These are phyloP conservation scores for Hydrozoanthus tunicans DNA, from an alignment of 64 coral and sea anemone species.

Conservation along the genomic window DNA sequence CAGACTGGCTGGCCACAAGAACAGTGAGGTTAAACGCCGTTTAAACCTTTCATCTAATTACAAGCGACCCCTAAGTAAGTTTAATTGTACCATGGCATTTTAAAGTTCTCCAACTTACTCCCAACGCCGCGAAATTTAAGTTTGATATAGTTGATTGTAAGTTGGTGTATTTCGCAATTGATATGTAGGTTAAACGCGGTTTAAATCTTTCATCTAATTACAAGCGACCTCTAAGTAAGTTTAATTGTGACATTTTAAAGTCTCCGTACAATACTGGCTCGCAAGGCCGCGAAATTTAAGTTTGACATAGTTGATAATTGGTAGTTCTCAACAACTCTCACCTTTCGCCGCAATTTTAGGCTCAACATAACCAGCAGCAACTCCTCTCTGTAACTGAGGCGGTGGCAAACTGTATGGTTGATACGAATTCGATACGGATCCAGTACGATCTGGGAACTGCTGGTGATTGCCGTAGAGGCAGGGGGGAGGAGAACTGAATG, in stretches of 20 bases:
- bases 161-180: no score
- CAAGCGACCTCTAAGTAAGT: background rate
- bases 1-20: no score
- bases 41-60: slow-evolving; percentile 7
- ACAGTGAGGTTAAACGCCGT: background rate
- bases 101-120: background rate
- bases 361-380: background rate
- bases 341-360: slow-evolving; percentile 7
- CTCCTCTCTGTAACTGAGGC: slow-evolving; percentile 9
- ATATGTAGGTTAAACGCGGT: background rate
- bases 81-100: background rate
- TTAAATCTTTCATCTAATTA: slow-evolving; percentile 7
- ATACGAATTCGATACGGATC: background rate
- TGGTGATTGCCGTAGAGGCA: slow-evolving; percentile 20
- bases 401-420: slow-evolving; percentile 5
- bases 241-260: background rate
- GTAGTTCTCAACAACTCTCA: background rate
- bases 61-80: background rate
- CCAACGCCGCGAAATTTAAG: no score
- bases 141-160: no score
- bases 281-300: no score
- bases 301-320: no score
- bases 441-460: background rate
- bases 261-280: no score
- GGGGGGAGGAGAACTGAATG: slow-evolving; percentile 14